These are phyloP conservation scores for Andrena haemorrhoa DNA, from an alignment of 2,888 invertebrate species.

Conservation along the genomic window DNA sequence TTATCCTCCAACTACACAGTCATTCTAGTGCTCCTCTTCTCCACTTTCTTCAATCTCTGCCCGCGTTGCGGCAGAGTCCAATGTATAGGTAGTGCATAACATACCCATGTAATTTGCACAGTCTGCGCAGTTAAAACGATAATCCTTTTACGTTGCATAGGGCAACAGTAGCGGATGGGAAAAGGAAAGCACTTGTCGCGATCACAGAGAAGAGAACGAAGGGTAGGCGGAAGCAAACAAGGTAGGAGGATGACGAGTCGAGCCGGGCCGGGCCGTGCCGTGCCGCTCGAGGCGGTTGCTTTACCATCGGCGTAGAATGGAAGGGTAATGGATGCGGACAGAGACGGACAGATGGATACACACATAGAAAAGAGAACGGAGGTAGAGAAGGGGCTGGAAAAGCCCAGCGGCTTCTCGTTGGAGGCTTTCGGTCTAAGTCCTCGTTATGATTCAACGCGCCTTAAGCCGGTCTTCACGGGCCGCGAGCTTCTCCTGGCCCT, in stretches of 20 bases:
- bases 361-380: slow-evolving; percentile 16
- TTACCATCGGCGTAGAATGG: slow-evolving; percentile 14
- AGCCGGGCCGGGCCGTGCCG: not conserved
- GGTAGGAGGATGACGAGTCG: not conserved
- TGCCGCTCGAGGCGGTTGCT: slow-evolving; percentile 15
- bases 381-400: slow-evolving; percentile 51
- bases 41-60: too few species aligned
- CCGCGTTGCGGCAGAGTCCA: too few species aligned
- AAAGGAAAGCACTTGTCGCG: not conserved
- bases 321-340: slow-evolving; percentile 23
- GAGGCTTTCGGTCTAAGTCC: slow-evolving; percentile 82
- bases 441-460: slow-evolving; percentile 85
- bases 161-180: not conserved
- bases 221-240: not conserved
- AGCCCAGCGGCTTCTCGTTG: slow-evolving; percentile 76
- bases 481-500: slow-evolving; percentile 56
- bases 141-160: not conserved
- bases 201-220: not conserved
- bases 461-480: slow-evolving; percentile 81
- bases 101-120: too few species aligned
- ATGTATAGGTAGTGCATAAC: too few species aligned
- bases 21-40: too few species aligned
- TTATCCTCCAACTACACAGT: not conserved
- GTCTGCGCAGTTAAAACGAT: not conserved
- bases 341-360: slow-evolving; percentile 35